These are phyloP conservation scores for Arizona elegans DNA, from an alignment of 2,113 vertebrate species.

Conservation along the genomic window DNA sequence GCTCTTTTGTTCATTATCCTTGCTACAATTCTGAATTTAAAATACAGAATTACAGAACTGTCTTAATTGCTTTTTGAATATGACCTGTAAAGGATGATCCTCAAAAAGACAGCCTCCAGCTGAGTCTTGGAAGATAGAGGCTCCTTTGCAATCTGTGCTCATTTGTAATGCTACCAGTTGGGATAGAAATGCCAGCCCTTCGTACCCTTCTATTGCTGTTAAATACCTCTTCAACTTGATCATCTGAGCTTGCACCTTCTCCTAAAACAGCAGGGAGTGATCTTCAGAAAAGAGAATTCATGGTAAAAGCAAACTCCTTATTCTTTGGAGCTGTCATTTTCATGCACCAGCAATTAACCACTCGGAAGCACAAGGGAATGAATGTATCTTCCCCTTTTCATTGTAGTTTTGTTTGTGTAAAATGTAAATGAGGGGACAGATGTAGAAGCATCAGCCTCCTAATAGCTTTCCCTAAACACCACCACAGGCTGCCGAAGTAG, in stretches of 20 bases:
- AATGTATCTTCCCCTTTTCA: conserved; percentile 32
- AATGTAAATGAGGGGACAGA: conserved; percentile 50
- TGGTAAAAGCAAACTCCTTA: conserved; percentile 39
- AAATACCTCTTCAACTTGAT: conserved; percentile 3
- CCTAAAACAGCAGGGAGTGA: conserved; percentile 25
- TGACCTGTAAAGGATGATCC: neutral
- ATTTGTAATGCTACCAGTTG: neutral
- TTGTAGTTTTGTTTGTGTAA: conserved; percentile 49
- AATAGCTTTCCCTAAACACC: conserved; percentile 36
- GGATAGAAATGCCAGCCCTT: neutral
- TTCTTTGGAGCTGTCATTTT: conserved; percentile 46
- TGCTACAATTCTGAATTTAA: neutral
- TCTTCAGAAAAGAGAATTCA: conserved; percentile 36
- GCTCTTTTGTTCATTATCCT: neutral
- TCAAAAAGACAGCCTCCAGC: neutral
- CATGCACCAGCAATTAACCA: conserved; percentile 46
- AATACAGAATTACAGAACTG: neutral
- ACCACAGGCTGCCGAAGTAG: conserved; percentile 26
- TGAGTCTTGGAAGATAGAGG: conserved; percentile 32
- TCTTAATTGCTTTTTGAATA: neutral
- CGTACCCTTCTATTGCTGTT: neutral
- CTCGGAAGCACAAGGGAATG: conserved; percentile 43
- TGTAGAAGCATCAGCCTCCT: conserved; percentile 10
- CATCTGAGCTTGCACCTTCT: conserved; percentile 3
- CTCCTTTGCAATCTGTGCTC: neutral